Percentiles rank a stretch among this genome's conserved stretches.
These are phyloP conservation scores for Anoncus sp. DNA, from an alignment of 2,888 invertebrate genomes.

Conservation along the genomic window DNA sequence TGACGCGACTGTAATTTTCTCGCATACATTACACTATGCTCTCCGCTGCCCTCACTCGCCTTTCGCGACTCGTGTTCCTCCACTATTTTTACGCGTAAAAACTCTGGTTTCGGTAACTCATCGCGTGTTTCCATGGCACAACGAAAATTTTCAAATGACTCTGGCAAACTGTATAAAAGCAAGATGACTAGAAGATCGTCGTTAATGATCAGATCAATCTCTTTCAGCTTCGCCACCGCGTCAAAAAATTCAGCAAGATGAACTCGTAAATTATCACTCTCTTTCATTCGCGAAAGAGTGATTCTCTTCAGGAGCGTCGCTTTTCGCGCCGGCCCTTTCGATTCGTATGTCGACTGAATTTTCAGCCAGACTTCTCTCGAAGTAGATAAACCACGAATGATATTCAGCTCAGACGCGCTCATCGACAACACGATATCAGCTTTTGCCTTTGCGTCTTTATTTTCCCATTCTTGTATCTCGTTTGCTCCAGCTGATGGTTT, in stretches of 20 bases:
- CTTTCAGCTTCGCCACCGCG: conserved; percentile 53
- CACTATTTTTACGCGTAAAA: conserved; percentile 36
- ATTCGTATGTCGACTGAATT: conserved; percentile 43
- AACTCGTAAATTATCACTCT: conserved; percentile 1
- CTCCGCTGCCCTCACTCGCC: neutral
- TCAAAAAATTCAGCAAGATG: conserved; percentile 57
- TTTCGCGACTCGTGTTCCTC: conserved; percentile 33
- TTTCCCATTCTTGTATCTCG: conserved; percentile 5
- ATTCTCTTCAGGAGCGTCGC: conserved; percentile 53
- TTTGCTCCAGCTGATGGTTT: neutral
- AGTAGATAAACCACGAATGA: neutral
- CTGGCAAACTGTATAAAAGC: conserved; percentile 37
- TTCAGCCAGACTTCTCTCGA: neutral
- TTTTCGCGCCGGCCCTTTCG: conserved; percentile 60
- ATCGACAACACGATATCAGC: conserved; percentile 9
- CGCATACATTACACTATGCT: neutral
- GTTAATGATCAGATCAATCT: conserved; percentile 46
- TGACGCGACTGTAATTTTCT: neutral
- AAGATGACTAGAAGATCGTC: conserved; percentile 44
- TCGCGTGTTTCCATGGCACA: conserved; percentile 40
- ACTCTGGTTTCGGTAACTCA: conserved; percentile 28
- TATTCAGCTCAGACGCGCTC: neutral
- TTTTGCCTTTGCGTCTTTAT: conserved; percentile 8
- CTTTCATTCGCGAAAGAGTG: conserved; percentile 54
- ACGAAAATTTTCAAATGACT: conserved; percentile 2